Base-by-base conservation (phyloP, 1,140 invertebrate genomes). In the Trachelipus rathkii region DNA sequence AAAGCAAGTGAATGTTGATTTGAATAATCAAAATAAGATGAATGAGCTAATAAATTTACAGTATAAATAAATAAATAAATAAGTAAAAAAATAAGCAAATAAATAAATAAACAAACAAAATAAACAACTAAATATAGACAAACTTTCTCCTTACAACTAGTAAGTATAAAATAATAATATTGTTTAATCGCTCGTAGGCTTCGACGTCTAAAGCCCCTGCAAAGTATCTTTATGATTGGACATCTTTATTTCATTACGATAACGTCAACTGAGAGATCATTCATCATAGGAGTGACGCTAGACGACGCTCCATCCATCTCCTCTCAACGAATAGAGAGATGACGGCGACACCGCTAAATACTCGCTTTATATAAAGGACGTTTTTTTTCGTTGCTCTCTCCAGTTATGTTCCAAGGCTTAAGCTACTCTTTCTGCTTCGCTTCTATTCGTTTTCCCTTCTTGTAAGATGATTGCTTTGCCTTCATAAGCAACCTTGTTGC, bases 61-160 rank as follows among this genome's bases (percentile, higher is more conserved):
- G n/a, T n/a, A n/a, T n/a, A n/a, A 13, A 60, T 60, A 60, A 60
- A 60, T 19, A 60, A 2, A 60, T 19, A 68, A 44, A 68, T 68
- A 69, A 44, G 44, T 69, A 69, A 44, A 44, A 44, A 69, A 44
- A 44, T 74, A 69, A 24, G 11, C 68, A 69, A 66, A 69, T 74
- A 69, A 66, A 69, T 74, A 69, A 66, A 69, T 68, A 69, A 66
- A 69, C 68, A 69, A 66, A 69, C 68, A 69, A 13, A 15, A 60
- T 60, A 60, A 15, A 60, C 8, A 60, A 15, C 2, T 60, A 60
- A 15, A 60, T 8, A 60, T 2, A 60, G 50, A 60, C 3, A 60
- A 60, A 60, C 11, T 15, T 13, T 15, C 11, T 13, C 8, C 50
- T 19, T 3, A 13, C 50, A 60, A 60, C 11, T 60, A 60, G 1